Conservation (phyloP, 1,140 invertebrate species). For the Copidosoma floridanum region DNA sequence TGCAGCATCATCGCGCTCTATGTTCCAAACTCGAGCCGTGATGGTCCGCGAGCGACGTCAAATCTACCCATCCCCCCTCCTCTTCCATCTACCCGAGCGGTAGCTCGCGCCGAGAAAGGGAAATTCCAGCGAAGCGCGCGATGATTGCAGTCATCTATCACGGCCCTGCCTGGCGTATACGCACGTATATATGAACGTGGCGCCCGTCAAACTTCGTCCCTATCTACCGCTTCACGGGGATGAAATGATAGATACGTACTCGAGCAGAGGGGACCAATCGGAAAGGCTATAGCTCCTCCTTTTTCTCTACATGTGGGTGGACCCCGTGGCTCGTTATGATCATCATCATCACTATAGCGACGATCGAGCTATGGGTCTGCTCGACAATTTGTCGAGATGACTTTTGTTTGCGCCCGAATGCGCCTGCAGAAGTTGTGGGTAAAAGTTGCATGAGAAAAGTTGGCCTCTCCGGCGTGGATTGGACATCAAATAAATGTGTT, state of each 20-base stretch:
- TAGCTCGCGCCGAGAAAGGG: neutral
- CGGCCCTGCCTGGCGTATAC: conserved; percentile 1
- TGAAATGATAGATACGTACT: neutral
- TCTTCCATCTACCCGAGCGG: neutral
- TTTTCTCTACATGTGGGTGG: neutral
- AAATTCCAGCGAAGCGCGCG: too few species aligned
- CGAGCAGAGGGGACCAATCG: conserved; percentile 1
- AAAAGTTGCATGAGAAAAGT: too few species aligned
- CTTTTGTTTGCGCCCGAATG: too few species aligned
- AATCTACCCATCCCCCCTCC: neutral
- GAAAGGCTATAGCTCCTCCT: too few species aligned
- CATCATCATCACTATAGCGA: too few species aligned
- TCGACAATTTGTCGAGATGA: conserved; percentile 9
- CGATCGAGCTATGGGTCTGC: too few species aligned
- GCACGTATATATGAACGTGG: too few species aligned
- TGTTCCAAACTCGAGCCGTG: too few species aligned
- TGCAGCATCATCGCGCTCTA: neutral
- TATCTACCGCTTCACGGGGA: neutral
- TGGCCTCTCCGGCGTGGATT: too few species aligned
- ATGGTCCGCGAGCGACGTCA: neutral
- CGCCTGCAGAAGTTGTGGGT: too few species aligned
- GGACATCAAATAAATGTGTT: too few species aligned
- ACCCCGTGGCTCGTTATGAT: too few species aligned
- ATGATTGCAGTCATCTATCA: conserved; percentile 26
- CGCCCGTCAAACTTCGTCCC: conserved; percentile 14